Conservation (phyloP, 1,140 invertebrate species). For the Drosophila ambigua region DNA sequence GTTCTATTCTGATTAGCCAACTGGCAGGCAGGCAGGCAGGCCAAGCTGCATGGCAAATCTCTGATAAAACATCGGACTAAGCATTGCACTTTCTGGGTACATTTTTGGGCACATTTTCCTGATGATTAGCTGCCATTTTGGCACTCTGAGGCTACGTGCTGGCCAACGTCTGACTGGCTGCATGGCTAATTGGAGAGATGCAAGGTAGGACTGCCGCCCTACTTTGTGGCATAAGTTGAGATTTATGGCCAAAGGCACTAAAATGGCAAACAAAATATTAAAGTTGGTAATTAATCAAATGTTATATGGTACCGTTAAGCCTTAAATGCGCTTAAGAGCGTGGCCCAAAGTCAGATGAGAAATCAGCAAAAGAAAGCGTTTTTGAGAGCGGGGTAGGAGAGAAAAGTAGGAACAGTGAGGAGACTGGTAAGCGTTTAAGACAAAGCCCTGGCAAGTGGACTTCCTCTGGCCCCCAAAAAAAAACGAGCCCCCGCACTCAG, state of each 20-base stretch:
- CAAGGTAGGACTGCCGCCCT: neutral
- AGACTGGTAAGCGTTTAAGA: slow-evolving; percentile 40
- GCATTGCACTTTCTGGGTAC: no score
- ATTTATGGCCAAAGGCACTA: slow-evolving; percentile 39
- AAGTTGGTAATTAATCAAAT: slow-evolving; percentile 70
- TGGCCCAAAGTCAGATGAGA: slow-evolving; percentile 14
- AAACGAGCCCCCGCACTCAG: slow-evolving; percentile 50
- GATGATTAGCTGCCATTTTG: neutral
- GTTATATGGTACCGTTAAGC: slow-evolving; percentile 66
- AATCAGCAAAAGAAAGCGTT: slow-evolving; percentile 41
- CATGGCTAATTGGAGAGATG: slow-evolving; percentile 15
- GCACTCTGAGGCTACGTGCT: neutral
- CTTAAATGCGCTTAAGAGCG: slow-evolving; percentile 65
- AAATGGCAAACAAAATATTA: slow-evolving; percentile 41
- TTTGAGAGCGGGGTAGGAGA: neutral
- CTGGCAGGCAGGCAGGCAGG: neutral
- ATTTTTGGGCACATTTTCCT: neutral
- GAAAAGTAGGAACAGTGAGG: no score
- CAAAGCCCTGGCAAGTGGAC: slow-evolving; percentile 57
- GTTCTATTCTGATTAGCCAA: slow-evolving; percentile 22
- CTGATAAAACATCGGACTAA: neutral
- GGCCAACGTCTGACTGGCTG: no score
- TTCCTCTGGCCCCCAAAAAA: neutral
- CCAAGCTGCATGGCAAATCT: neutral
- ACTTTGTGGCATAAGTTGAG: neutral